Evolutionary conservation across 2,113 vertebrate genomes (phyloP).

Genomic region (Ochotona curzoniae): DNA sequence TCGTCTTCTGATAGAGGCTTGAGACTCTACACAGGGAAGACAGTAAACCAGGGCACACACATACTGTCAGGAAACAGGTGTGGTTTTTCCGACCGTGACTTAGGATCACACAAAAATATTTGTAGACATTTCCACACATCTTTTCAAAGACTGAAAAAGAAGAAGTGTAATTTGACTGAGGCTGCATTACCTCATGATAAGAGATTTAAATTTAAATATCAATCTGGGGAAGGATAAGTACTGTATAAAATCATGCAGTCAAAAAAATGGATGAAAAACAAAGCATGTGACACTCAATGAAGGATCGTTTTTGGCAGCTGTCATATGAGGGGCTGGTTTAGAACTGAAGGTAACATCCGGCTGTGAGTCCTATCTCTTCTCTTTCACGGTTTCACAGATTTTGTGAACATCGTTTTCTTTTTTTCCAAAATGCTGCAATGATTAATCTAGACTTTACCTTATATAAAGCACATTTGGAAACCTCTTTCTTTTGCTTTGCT

Average conservation of each 20-base stretch:
- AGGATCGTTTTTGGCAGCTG: neutral
- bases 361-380: neutral
- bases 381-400: constrained; percentile 30
- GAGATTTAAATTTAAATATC: constrained; percentile 36
- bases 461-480: neutral
- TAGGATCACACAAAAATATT: neutral
- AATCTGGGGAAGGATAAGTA: constrained; percentile 10
- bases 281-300: neutral
- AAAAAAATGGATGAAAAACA: constrained; percentile 7
- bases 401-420: constrained; percentile 3
- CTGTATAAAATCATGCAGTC: neutral
- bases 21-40: constrained; percentile 36
- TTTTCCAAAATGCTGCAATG: neutral
- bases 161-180: neutral
- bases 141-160: constrained; percentile 33
- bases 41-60: neutral
- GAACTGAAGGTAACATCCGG: constrained; percentile 18
- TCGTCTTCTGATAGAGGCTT: neutral
- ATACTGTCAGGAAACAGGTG: neutral
- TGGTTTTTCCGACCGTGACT: constrained; percentile 15
- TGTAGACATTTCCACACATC: neutral
- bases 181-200: constrained; percentile 39
- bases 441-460: constrained; percentile 7
- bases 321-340: neutral
- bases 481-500: neutral